These are phyloP conservation scores for Axinella damicornis DNA, from an alignment of 37 sponge, comb jelly and placozoan genomes.

Conservation along the genomic window DNA sequence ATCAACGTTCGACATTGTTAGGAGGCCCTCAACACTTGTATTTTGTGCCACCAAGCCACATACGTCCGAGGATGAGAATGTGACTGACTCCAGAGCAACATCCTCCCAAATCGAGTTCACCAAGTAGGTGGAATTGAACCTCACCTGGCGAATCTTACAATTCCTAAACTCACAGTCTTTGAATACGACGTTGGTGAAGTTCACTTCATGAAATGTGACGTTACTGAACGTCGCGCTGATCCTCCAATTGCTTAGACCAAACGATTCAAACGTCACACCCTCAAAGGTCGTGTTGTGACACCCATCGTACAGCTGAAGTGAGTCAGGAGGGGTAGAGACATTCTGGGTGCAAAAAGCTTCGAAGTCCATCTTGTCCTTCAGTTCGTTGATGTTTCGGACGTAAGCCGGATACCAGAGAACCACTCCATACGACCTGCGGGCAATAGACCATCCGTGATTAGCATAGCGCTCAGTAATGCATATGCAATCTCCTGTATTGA, in stretches of 20 bases:
- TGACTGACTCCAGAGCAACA: background rate
- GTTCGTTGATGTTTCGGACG: slow-evolving; percentile 35
- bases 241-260: background rate
- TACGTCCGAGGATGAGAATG: background rate
- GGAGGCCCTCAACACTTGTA: background rate
- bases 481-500: no score
- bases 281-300: slow-evolving; percentile 32
- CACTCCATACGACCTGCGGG: slow-evolving; percentile 65
- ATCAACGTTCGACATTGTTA: background rate
- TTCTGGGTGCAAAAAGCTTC: slow-evolving; percentile 20
- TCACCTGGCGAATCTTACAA: background rate
- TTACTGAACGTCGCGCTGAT: slow-evolving; percentile 22
- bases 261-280: background rate
- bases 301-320: background rate
- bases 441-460: no score
- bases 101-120: background rate
- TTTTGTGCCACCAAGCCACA: background rate
- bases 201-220: slow-evolving; percentile 10
- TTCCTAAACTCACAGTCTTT: background rate
- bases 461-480: no score
- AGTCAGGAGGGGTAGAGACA: background rate
- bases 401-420: slow-evolving; percentile 82
- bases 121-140: background rate
- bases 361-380: background rate
- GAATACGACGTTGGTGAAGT: slow-evolving; percentile 10